Evolutionary conservation across 2,888 invertebrate species (phyloP), one percentile per base, ranked within the genome.

Genomic region (Xestobium rufovillosum): DNA sequence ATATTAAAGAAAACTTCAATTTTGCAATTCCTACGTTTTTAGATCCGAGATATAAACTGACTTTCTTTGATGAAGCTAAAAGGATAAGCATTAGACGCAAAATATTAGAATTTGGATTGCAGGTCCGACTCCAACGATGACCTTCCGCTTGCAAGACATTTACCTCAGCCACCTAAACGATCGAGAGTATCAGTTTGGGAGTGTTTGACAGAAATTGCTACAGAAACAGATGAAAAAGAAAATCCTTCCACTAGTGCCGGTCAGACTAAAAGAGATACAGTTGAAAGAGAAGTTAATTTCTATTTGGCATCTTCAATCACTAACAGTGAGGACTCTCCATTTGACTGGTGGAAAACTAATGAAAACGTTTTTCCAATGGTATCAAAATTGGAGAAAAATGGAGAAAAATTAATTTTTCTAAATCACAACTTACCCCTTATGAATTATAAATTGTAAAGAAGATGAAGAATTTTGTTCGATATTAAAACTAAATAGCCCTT

Each of bases 341-440:
- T 14, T n/a, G 4, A 4, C 3, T 35, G 35, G 35, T 35, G 30
- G 35, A n/a, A 17, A 35, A 14, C 4, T 3, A 4, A 35, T 14
- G 8, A 14, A 4, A 33, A 6, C 12, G 4, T 4, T 6, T 36
- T 28, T 34, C 31, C 36, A 25, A 6, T 13, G 3, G n/a, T 35
- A 13, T 9, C 32, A n/a, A n/a, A n/a, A n/a, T n/a, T n/a, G n/a
- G n/a, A n/a, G n/a, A n/a, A n/a, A n/a, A n/a, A n/a, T n/a, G n/a
- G n/a, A n/a, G n/a, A n/a, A n/a, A n/a, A n/a, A n/a, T n/a, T n/a
- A n/a, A n/a, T n/a, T n/a, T n/a, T n/a, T n/a, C n/a, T n/a, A n/a
- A n/a, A n/a, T n/a, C n/a, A n/a, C n/a, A n/a, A n/a, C n/a, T n/a
- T n/a, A n/a, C n/a, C n/a, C n/a, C n/a, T n/a, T n/a, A n/a, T n/a